A percentile compares a stretch with the other conserved stretches of the same genome.
phyloP scores from a whole-genome alignment of 2,113 vertebrate species.

The Mystacornis crossleyi region DNA sequence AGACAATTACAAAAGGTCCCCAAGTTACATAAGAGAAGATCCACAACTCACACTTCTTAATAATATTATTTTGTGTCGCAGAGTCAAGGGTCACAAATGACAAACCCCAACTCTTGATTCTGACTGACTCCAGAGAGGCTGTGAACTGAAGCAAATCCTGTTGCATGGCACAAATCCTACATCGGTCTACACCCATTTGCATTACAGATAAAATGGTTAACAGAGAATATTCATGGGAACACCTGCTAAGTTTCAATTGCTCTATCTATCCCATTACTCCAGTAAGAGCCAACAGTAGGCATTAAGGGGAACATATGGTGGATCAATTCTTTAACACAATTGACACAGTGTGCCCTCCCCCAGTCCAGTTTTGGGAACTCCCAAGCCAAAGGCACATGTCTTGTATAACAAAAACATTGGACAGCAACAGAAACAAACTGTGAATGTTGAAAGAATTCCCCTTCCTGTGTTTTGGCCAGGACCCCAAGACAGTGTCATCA shows the following conservation, averaged over 20 bases:
- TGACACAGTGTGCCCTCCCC: neutral
- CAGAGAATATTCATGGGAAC: neutral
- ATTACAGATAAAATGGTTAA: neutral
- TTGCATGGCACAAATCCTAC: neutral
- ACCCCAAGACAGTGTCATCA: neutral
- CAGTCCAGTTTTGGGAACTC: neutral
- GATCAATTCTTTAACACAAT: neutral
- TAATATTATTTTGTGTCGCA: neutral
- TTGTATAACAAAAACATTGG: fast-evolving
- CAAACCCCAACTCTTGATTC: neutral
- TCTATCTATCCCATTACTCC: neutral
- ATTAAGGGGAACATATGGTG: fast-evolving
- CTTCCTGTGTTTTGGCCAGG: neutral
- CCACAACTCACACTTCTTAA: neutral
- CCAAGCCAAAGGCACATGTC: neutral
- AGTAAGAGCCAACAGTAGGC: neutral
- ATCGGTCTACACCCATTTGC: neutral
- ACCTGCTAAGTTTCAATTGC: neutral
- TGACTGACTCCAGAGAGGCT: neutral
- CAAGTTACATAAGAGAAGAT: neutral
- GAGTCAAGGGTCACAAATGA: neutral
- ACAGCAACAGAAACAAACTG: neutral
- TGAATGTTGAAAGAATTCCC: neutral
- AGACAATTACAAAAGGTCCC: neutral
- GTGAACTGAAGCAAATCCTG: neutral